Conservation (phyloP, 2,113 vertebrate species). For the Lipotes vexillifer region DNA sequence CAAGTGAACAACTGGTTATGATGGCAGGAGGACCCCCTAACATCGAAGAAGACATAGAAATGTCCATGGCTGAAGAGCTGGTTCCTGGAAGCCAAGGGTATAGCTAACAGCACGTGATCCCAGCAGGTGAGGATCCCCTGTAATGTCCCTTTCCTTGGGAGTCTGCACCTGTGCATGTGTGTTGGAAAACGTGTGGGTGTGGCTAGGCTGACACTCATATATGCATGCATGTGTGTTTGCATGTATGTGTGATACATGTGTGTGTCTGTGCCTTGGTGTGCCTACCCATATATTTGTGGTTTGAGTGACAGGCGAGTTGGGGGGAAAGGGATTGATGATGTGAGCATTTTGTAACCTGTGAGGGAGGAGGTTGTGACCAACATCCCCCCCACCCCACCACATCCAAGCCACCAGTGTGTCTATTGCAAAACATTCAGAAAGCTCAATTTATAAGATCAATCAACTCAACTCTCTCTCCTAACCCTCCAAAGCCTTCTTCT, state of each 20-base stretch:
- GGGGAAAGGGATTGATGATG: background rate
- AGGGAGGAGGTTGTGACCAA: background rate
- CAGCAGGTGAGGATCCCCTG: constrained; percentile 21
- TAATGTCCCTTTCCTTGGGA: background rate
- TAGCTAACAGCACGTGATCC: background rate
- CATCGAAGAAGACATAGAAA: background rate
- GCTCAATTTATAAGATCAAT: background rate
- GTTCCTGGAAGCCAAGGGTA: background rate
- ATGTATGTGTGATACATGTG: background rate
- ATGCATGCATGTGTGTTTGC: background rate
- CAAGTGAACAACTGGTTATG: background rate
- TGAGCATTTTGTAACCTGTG: background rate
- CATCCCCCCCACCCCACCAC: fast-evolving
- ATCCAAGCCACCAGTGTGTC: background rate
- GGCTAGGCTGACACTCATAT: background rate
- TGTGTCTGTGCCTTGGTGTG: background rate
- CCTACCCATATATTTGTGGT: background rate
- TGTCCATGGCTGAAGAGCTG: background rate
- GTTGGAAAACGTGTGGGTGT: background rate
- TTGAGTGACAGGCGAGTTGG: background rate
- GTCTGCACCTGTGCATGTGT: background rate
- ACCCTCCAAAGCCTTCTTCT: background rate
- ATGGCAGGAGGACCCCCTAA: background rate
- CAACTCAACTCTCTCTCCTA: background rate
- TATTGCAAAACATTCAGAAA: background rate